Conservation (phyloP, 2,113 vertebrate genomes). For the Pleuronectes platessa region DNA sequence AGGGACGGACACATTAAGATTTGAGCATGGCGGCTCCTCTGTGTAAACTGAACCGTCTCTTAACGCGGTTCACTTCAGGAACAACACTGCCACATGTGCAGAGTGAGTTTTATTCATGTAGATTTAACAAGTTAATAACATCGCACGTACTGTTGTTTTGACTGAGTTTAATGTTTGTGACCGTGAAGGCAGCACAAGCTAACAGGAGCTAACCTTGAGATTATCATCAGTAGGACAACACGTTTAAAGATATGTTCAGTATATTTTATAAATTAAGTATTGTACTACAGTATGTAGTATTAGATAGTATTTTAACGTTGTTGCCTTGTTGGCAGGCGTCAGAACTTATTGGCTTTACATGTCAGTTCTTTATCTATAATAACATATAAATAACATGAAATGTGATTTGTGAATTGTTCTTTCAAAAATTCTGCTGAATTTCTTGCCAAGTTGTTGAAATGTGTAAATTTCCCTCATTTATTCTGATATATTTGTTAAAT, state of each 20-base stretch:
- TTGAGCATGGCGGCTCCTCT: conserved; percentile 75
- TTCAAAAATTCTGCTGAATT: not conserved
- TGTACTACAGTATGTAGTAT: no score
- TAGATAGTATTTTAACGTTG: not conserved
- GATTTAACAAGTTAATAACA: rapidly evolving
- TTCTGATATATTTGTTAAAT: not conserved
- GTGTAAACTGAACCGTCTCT: conserved; percentile 43
- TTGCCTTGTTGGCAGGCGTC: not conserved
- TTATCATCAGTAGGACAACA: not conserved
- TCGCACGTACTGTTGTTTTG: rapidly evolving
- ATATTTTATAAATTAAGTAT: not conserved
- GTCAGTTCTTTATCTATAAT: not conserved
- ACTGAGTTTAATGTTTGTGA: not conserved
- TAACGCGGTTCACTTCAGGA: conserved; percentile 23
- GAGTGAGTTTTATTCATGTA: conserved; percentile 30
- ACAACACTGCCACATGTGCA: not conserved
- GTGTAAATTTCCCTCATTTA: not conserved
- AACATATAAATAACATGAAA: not conserved
- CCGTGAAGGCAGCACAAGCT: not conserved
- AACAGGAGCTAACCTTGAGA: conserved; percentile 61
- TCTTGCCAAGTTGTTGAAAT: not conserved
- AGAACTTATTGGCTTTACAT: not conserved
- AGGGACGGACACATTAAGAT: not conserved
- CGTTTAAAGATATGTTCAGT: not conserved
- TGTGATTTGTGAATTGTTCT: no score